A percentile compares a stretch with the other conserved stretches of the same genome.
Evolutionary conservation across 1,140 invertebrate genomes (phyloP).

Genomic region (Megalonaias nervosa): DNA sequence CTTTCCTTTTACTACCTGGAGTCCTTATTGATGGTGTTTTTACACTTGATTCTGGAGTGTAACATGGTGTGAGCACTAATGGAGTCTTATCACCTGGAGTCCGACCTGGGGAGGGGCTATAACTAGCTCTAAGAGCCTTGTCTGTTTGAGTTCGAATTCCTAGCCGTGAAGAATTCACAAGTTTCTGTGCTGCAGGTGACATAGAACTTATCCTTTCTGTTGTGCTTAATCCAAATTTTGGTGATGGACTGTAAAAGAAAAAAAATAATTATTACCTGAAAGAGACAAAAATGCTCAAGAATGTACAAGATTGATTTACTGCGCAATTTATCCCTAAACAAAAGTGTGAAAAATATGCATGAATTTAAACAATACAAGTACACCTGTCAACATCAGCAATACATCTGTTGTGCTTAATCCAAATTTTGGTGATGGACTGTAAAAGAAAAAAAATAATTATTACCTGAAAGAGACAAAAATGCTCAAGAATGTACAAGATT

Average conservation of each 20-base stretch:
- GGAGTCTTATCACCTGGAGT: slow-evolving; percentile 52
- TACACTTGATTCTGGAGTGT: slow-evolving; percentile 31
- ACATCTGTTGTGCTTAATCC: slow-evolving; percentile 31
- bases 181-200: slow-evolving; percentile 92
- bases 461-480: not conserved
- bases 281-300: too few relatives aligned
- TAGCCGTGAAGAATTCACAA: slow-evolving; percentile 79
- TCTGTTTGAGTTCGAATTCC: slow-evolving; percentile 71
- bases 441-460: slow-evolving; percentile 29
- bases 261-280: not conserved
- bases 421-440: slow-evolving; percentile 46
- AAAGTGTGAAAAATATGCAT: too few relatives aligned
- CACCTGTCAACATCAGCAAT: too few relatives aligned
- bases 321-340: too few relatives aligned
- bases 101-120: slow-evolving; percentile 72
- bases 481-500: too few relatives aligned
- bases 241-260: slow-evolving; percentile 48
- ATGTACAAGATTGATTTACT: too few relatives aligned
- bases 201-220: slow-evolving; percentile 86
- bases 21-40: slow-evolving; percentile 64
- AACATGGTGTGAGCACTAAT: slow-evolving; percentile 39
- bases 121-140: slow-evolving; percentile 73
- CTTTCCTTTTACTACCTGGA: slow-evolving; percentile 65
- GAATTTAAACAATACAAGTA: too few relatives aligned
- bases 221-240: slow-evolving; percentile 42